Evolutionary conservation across 1,140 invertebrate species (phyloP).

Genomic region (Camponotus floridanus): DNA sequence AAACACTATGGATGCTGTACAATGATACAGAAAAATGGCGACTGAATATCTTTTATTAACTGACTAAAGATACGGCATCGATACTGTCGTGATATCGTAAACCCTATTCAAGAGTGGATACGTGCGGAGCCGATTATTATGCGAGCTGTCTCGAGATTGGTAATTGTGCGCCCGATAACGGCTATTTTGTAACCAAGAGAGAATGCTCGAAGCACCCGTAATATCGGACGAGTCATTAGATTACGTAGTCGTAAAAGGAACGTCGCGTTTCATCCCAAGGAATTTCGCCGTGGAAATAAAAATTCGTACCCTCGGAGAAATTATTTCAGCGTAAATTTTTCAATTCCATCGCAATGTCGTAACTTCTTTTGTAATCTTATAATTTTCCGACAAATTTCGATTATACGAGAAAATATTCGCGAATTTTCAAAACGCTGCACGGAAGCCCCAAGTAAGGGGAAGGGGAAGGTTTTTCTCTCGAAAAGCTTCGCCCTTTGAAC

Average conservation of each 20-base stretch:
- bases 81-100: neutral
- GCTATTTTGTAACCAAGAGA: slow-evolving; percentile 56
- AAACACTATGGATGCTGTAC: neutral
- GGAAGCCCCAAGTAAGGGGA: neutral
- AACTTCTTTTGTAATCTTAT: neutral
- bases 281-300: slow-evolving; percentile 37
- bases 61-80: neutral
- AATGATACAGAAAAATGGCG: neutral
- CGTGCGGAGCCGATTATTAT: slow-evolving; percentile 25
- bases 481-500: slow-evolving; percentile 2
- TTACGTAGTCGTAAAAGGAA: slow-evolving; percentile 47
- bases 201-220: slow-evolving; percentile 49
- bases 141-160: slow-evolving; percentile 41
- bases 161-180: slow-evolving; percentile 55
- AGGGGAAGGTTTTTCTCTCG: neutral
- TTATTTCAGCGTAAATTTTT: slow-evolving; percentile 31
- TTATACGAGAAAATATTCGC: neutral
- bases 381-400: neutral
- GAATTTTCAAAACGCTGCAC: neutral
- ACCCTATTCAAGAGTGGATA: slow-evolving; percentile 8
- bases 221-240: slow-evolving; percentile 55
- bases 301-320: slow-evolving; percentile 21
- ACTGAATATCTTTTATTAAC: neutral
- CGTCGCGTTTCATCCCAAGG: slow-evolving; percentile 1
- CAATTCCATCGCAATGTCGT: neutral